These are phyloP conservation scores for Allacma fusca DNA, from an alignment of 2,888 invertebrate species.

Conservation along the genomic window DNA sequence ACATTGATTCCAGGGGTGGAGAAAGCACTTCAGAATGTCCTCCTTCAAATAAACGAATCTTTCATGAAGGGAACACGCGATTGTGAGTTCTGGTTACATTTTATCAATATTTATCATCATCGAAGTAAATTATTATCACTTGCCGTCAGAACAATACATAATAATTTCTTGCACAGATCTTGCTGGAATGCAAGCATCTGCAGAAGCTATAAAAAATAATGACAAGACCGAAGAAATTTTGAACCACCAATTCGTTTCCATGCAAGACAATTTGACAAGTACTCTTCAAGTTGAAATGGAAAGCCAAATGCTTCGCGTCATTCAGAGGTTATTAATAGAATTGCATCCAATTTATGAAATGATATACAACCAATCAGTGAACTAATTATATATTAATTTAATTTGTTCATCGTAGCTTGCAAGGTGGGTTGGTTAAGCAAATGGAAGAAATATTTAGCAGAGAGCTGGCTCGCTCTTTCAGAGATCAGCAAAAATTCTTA, in stretches of 20 bases:
- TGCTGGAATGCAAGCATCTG: conserved; percentile 51
- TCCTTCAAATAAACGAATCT: conserved; percentile 86
- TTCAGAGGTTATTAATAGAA: conserved; percentile 50
- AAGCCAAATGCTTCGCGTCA: conserved; percentile 56
- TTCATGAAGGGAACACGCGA: conserved; percentile 90
- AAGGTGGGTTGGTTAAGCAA: conserved; percentile 63
- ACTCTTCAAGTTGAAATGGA: conserved; percentile 57
- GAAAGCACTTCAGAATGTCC: conserved; percentile 83
- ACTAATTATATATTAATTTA: neutral
- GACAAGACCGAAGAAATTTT: conserved; percentile 54
- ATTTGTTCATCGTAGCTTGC: conserved; percentile 61
- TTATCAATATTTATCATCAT: no score
- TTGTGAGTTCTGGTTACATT: conserved; percentile 71
- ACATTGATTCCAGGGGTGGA: conserved; percentile 86
- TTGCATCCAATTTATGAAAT: no score
- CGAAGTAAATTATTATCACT: no score
- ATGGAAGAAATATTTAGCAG: conserved; percentile 65
- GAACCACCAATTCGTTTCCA: conserved; percentile 48
- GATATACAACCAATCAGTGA: no score
- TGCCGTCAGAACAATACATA: no score
- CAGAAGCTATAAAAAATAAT: conserved; percentile 48
- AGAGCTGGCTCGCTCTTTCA: conserved; percentile 67
- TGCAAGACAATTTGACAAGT: conserved; percentile 58
- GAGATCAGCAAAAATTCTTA: conserved; percentile 70
- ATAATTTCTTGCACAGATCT: conserved; percentile 53